These are phyloP conservation scores for Eupithecia pulchellata DNA, from an alignment of 2,888 invertebrate genomes.

Conservation along the genomic window DNA sequence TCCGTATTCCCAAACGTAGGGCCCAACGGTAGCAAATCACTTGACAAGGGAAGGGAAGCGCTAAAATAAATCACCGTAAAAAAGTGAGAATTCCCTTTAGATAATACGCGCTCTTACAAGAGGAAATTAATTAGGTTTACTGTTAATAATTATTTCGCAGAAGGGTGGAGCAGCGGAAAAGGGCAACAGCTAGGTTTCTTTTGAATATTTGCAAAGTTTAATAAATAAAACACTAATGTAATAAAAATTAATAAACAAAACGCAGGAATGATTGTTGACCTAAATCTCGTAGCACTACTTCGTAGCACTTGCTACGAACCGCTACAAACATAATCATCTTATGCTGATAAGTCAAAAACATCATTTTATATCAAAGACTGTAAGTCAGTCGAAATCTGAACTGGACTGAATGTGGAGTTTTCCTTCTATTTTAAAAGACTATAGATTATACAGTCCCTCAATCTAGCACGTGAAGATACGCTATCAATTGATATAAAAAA, in stretches of 20 bases:
- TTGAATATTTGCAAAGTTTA: not conserved
- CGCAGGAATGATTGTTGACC: not conserved
- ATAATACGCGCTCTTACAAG: conserved; percentile 57
- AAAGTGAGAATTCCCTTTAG: conserved; percentile 54
- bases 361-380: not conserved
- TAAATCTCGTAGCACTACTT: not conserved
- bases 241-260: not conserved
- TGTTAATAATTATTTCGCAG: conserved; percentile 67
- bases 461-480: not conserved
- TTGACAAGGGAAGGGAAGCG: conserved; percentile 46
- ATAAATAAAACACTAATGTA: not conserved
- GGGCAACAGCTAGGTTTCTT: conserved; percentile 24
- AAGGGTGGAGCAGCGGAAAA: conserved; percentile 54
- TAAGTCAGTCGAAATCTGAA: not conserved
- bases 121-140: conserved; percentile 66
- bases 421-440: not conserved
- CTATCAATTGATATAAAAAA: not conserved
- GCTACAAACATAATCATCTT: not conserved
- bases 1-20: conserved; percentile 37
- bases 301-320: conserved; percentile 11
- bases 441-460: not conserved
- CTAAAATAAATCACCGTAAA: conserved; percentile 51
- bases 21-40: conserved; percentile 44
- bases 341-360: too few species aligned
- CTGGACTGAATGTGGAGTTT: not conserved